These are phyloP conservation scores for Halcyon senegalensis DNA, from an alignment of 2,113 vertebrate species.

Conservation along the genomic window DNA sequence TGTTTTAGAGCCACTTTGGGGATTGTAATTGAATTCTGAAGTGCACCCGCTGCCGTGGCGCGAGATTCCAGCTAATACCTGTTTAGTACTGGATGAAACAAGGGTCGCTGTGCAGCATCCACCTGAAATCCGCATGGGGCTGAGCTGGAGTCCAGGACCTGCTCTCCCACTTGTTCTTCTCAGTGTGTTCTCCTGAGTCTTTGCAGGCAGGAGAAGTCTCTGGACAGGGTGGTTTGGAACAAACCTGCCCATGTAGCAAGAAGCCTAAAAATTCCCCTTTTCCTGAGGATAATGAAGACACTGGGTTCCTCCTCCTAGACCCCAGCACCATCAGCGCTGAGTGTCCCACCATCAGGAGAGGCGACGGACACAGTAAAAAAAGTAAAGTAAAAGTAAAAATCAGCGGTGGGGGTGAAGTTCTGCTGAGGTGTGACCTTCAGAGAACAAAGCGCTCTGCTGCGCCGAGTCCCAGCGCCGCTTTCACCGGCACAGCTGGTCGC, in stretches of 20 bases:
- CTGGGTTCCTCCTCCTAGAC: background rate
- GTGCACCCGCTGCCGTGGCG: background rate
- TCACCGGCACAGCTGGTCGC: background rate
- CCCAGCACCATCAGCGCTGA: background rate
- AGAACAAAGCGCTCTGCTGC: background rate
- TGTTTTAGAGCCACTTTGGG: background rate
- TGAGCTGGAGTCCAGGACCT: background rate
- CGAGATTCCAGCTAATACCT: background rate
- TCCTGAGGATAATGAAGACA: background rate
- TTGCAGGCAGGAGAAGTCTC: background rate
- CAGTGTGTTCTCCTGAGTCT: background rate
- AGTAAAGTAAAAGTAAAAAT: background rate
- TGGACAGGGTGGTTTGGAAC: background rate
- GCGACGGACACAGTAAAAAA: background rate
- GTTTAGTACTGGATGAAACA: background rate
- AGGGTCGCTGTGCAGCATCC: background rate
- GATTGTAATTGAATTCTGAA: background rate
- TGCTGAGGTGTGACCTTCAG: background rate
- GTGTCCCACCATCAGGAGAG: background rate
- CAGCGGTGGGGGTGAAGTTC: no score
- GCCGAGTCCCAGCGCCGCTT: background rate
- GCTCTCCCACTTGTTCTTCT: background rate
- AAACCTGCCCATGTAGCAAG: background rate
- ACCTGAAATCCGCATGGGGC: background rate
- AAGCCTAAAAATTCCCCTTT: background rate